A percentile compares a stretch with the other conserved stretches of the same genome.
These are phyloP conservation scores for Columbina picui DNA, from an alignment of 2,113 vertebrate species.

Conservation along the genomic window DNA sequence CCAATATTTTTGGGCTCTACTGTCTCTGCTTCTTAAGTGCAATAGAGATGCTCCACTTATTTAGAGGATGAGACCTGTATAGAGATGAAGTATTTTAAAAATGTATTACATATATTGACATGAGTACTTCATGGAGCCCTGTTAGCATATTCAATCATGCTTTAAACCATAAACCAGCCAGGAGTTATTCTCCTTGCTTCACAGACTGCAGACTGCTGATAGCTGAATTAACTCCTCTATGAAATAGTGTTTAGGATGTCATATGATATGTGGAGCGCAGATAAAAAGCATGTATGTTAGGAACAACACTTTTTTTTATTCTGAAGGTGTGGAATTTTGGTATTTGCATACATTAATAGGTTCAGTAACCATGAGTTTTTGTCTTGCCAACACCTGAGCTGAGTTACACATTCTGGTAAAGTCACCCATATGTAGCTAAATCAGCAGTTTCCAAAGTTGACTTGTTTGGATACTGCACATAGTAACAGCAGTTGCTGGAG, in stretches of 20 bases:
- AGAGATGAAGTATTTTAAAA: slow-evolving; percentile 18
- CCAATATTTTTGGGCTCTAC: neutral
- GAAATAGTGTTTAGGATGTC: neutral
- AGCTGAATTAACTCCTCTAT: slow-evolving; percentile 26
- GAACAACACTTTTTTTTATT: neutral
- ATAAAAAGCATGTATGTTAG: neutral
- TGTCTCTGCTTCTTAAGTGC: neutral
- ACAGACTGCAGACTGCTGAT: slow-evolving; percentile 18
- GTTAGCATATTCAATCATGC: slow-evolving; percentile 50
- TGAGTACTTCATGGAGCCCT: slow-evolving; percentile 47
- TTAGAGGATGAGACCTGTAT: neutral
- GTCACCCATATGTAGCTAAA: neutral
- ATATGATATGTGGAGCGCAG: neutral
- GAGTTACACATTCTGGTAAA: neutral
- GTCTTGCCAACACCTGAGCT: neutral
- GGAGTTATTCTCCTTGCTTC: slow-evolving; percentile 46
- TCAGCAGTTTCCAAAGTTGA: neutral
- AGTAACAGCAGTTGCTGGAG: neutral
- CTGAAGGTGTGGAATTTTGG: neutral
- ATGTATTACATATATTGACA: slow-evolving; percentile 45
- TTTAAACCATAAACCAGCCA: slow-evolving; percentile 45
- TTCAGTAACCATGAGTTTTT: neutral
- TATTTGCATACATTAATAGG: neutral
- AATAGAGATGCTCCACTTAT: neutral
- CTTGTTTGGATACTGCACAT: neutral